These are phyloP conservation scores for Leptinotarsa defecta DNA, from an alignment of 1,140 invertebrate species.

Conservation along the genomic window DNA sequence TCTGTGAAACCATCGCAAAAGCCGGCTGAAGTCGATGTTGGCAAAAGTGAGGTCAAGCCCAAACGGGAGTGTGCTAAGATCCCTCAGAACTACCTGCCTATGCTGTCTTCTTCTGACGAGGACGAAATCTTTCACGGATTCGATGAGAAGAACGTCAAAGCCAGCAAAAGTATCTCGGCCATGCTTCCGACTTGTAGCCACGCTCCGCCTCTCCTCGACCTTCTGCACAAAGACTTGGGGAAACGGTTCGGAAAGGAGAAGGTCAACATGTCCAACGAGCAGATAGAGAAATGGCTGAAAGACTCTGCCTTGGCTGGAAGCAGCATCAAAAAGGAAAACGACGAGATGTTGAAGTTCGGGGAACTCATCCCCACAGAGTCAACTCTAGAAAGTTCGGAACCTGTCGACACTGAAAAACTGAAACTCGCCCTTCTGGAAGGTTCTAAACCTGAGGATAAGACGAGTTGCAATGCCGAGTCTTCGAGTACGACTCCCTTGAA, in stretches of 20 bases:
- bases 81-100: constrained; percentile 53
- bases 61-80: constrained; percentile 53
- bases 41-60: constrained; percentile 42
- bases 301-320: constrained; percentile 57
- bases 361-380: constrained; percentile 48
- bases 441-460: background rate
- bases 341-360: constrained; percentile 50
- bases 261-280: constrained; percentile 73
- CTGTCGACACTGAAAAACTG: constrained; percentile 34
- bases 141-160: constrained; percentile 38
- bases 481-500: constrained; percentile 3
- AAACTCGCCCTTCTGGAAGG: constrained; percentile 26
- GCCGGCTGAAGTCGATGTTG: background rate
- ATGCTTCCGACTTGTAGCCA: constrained; percentile 31
- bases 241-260: constrained; percentile 64
- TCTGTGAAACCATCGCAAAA: background rate
- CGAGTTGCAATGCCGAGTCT: background rate
- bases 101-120: constrained; percentile 55
- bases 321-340: constrained; percentile 50
- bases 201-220: constrained; percentile 38
- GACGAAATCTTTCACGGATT: constrained; percentile 63
- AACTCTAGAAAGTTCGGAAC: constrained; percentile 13
- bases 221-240: constrained; percentile 51
- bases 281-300: constrained; percentile 74
- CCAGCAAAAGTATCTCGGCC: constrained; percentile 33